phyloP scores from a whole-genome alignment of 2,888 invertebrate species.

The Cylindroiulus punctatus region DNA sequence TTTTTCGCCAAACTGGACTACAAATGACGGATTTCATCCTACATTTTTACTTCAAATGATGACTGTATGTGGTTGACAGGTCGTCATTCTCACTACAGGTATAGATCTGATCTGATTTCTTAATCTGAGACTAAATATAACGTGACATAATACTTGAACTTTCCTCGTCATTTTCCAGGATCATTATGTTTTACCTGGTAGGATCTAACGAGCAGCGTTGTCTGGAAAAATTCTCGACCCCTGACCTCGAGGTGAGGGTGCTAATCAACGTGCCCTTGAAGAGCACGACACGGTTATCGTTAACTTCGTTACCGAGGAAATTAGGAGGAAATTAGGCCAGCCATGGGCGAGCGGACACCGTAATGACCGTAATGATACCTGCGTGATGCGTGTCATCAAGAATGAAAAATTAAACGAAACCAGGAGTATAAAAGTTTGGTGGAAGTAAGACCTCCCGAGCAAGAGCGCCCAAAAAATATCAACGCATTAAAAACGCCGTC shows the following conservation, averaged over 20 bases:
- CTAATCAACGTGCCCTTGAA: neutral
- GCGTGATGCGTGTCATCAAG: neutral
- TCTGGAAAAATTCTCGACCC: neutral
- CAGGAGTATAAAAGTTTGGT: neutral
- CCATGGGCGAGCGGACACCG: neutral
- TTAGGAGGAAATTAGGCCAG: neutral
- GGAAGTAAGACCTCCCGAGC: no score
- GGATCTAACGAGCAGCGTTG: no score
- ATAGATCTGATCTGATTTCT: no score
- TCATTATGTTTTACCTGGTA: no score
- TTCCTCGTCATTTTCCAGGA: no score
- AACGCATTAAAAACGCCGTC: neutral
- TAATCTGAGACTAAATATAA: no score
- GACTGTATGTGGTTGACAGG: no score
- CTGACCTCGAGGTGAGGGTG: neutral
- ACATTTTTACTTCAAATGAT: no score
- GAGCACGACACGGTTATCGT: neutral
- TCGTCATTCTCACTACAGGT: no score
- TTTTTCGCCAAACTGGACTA: no score
- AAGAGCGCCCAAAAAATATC: conserved; percentile 1
- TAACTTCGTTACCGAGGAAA: neutral
- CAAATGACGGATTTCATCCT: no score
- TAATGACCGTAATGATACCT: neutral
- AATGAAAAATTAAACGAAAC: conserved; percentile 6
- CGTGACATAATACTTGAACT: no score